phyloP scores from a whole-genome alignment of 2,888 invertebrate species.

The Stramonita haemastoma region DNA sequence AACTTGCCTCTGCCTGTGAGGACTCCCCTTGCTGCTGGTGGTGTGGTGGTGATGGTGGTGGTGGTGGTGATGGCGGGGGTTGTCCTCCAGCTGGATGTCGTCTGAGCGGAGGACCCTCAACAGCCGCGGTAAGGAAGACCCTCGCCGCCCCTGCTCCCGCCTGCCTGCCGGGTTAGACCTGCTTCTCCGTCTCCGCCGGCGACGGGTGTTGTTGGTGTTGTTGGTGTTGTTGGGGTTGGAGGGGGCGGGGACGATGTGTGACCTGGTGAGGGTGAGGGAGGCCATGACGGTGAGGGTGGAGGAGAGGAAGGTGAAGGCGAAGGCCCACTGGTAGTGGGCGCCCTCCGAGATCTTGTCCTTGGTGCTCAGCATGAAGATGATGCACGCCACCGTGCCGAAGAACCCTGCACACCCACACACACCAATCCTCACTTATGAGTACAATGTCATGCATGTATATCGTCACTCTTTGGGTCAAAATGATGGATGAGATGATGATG shows the following conservation, averaged over 20 bases:
- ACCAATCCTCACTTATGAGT: neutral
- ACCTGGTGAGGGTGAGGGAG: constrained; percentile 35
- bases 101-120: neutral
- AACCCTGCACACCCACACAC: constrained; percentile 4
- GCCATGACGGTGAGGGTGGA: constrained; percentile 31
- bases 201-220: neutral
- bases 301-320: constrained; percentile 37
- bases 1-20: neutral
- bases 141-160: neutral
- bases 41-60: no score
- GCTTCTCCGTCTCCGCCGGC: neutral
- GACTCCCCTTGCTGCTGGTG: neutral
- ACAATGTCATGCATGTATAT: neutral
- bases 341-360: constrained; percentile 35
- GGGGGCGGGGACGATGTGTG: constrained; percentile 28
- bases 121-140: neutral
- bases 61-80: no score
- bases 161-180: neutral
- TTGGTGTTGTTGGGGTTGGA: neutral
- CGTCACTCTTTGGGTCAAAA: neutral
- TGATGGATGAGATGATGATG: constrained; percentile 12
- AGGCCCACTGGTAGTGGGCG: constrained; percentile 33
- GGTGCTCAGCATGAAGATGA: constrained; percentile 40
- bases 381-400: constrained; percentile 29
- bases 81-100: neutral